Percentiles rank a stretch among this genome's conserved stretches.
phyloP scores from a whole-genome alignment of 1,140 invertebrate genomes.

The Choristoneura fumiferana region DNA sequence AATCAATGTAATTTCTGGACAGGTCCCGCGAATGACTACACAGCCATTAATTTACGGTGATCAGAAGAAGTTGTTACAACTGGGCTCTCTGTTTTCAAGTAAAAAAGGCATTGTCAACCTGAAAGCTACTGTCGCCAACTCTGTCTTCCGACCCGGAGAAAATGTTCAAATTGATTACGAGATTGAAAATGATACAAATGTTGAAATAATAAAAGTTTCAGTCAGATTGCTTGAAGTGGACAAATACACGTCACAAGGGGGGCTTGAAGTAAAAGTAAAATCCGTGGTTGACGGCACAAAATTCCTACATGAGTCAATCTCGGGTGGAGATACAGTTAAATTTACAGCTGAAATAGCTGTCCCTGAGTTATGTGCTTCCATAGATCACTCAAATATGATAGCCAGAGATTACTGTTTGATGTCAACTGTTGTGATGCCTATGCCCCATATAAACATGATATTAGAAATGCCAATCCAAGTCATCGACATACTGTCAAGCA shows the following conservation, averaged over 20 bases:
- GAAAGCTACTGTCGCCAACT: constrained; percentile 21
- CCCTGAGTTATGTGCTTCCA: not conserved
- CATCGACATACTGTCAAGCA: constrained; percentile 1
- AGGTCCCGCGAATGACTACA: constrained; percentile 9
- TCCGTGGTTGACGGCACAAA: constrained; percentile 3
- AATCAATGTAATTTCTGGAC: constrained; percentile 15
- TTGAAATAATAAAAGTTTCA: constrained; percentile 8
- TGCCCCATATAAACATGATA: constrained; percentile 7
- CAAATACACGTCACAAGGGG: not conserved
- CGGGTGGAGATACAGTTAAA: constrained; percentile 1
- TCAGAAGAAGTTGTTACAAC: constrained; percentile 14
- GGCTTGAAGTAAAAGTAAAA: not conserved
- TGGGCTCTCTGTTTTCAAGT: not conserved
- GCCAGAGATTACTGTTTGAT: constrained; percentile 6
- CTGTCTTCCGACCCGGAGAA: constrained; percentile 3
- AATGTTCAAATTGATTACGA: constrained; percentile 14
- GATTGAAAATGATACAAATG: constrained; percentile 16
- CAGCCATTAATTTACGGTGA: constrained; percentile 16
- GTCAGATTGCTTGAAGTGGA: constrained; percentile 13
- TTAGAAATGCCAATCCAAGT: constrained; percentile 22
- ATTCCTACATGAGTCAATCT: not conserved
- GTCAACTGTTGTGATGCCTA: constrained; percentile 7
- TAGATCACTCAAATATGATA: constrained; percentile 16
- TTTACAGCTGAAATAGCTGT: not conserved
- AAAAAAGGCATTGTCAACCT: constrained; percentile 7